phyloP scores from a whole-genome alignment of 1,140 invertebrate genomes.

The Ceratitis capitata region DNA sequence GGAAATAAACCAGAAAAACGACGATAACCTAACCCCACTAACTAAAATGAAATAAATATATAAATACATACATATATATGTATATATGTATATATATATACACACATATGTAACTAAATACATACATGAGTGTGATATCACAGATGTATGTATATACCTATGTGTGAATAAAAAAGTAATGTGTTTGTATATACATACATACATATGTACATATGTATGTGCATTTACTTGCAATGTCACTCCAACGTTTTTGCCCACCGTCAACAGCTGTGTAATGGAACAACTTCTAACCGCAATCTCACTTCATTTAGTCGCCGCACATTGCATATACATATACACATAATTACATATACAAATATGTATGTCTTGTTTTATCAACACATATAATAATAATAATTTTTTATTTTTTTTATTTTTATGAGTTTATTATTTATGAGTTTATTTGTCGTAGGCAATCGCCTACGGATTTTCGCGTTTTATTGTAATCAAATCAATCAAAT shows the following conservation, averaged over 20 bases:
- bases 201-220: background rate
- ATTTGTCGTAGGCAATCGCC: constrained; percentile 14
- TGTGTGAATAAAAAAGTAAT: too few species aligned
- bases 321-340: too few species aligned
- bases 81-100: background rate
- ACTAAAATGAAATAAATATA: background rate
- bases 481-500: background rate
- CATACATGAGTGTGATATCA: too few species aligned
- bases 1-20: background rate
- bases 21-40: constrained; percentile 23
- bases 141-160: too few species aligned
- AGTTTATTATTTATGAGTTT: background rate
- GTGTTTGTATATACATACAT: background rate
- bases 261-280: background rate
- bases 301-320: background rate
- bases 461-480: background rate
- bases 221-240: background rate
- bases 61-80: background rate
- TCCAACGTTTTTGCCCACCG: background rate
- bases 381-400: background rate
- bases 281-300: background rate
- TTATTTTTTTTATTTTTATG: too few species aligned
- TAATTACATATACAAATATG: too few species aligned
- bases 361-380: background rate
- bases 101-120: background rate